A percentile compares a stretch with the other conserved stretches of the same genome.
Evolutionary conservation across 2,797 vertebrate species (phyloP).

Genomic region (Chloroceryle inda): DNA sequence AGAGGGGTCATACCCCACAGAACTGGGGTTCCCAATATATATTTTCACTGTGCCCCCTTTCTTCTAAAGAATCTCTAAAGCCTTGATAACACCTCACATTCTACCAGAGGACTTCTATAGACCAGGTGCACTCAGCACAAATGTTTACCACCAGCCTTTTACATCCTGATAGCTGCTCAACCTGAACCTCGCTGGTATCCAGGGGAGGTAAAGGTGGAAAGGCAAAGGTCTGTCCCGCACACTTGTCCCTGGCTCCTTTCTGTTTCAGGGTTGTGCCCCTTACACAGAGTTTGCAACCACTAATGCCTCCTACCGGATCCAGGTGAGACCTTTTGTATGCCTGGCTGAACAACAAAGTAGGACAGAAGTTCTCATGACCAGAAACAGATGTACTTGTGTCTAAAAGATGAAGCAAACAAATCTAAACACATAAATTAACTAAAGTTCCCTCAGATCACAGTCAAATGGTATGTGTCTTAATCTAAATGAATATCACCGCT

Average conservation of each 20-base stretch:
- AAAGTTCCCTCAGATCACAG: not conserved
- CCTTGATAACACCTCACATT: not conserved
- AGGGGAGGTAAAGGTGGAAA: not conserved
- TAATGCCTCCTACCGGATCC: not conserved
- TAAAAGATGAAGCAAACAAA: conserved; percentile 17
- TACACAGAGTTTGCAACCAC: not conserved
- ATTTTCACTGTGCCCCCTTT: not conserved
- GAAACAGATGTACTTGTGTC: not conserved
- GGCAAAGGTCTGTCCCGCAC: not conserved
- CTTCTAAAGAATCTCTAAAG: not conserved
- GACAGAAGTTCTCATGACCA: not conserved
- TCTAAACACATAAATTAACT: conserved; percentile 34
- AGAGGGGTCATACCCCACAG: not conserved
- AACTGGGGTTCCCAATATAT: not conserved
- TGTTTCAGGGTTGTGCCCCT: not conserved
- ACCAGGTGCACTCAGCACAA: not conserved
- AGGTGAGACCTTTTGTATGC: not conserved
- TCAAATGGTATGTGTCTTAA: not conserved
- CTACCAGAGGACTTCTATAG: not conserved
- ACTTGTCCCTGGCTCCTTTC: not conserved
- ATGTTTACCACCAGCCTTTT: not conserved
- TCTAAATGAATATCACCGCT: not conserved
- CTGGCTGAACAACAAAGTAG: not conserved
- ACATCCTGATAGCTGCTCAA: not conserved
- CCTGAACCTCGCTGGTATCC: not conserved